Percentiles rank a stretch among this genome's conserved stretches.
These are phyloP conservation scores for Oscheius sp. DNA, from an alignment of 2,888 invertebrate genomes.

Conservation along the genomic window DNA sequence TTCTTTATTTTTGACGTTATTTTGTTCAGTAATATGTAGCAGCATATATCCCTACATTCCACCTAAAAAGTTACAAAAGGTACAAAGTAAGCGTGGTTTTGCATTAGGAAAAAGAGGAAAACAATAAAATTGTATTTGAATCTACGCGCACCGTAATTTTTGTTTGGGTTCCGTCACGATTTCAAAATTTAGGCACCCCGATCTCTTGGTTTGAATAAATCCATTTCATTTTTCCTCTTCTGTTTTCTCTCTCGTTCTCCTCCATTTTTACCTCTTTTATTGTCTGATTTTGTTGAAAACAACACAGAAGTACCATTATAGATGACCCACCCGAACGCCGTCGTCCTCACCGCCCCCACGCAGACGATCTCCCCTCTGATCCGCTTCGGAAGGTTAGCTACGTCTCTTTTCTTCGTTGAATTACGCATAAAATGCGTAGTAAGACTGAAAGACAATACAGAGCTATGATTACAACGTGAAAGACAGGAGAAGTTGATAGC, in stretches of 20 bases:
- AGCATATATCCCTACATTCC: neutral
- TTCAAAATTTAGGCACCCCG: neutral
- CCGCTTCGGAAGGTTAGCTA: constrained; percentile 57
- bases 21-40: neutral
- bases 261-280: neutral
- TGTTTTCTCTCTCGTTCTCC: neutral
- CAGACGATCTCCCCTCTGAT: constrained; percentile 71
- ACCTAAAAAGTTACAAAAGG: too few species aligned
- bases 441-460: too few species aligned
- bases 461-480: too few species aligned
- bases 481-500: too few species aligned
- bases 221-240: neutral
- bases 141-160: neutral
- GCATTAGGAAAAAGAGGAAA: neutral
- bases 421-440: too few species aligned
- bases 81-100: neutral
- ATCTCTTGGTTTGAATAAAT: neutral
- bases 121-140: neutral
- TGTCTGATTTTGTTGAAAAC: neutral
- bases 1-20: neutral
- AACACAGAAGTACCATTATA: constrained; percentile 25
- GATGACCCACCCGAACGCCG: constrained; percentile 69
- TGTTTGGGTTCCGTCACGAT: neutral
- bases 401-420: neutral
- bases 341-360: constrained; percentile 70